These are phyloP conservation scores for Drosophila pachea DNA, from an alignment of 1,140 invertebrate species.

Conservation along the genomic window DNA sequence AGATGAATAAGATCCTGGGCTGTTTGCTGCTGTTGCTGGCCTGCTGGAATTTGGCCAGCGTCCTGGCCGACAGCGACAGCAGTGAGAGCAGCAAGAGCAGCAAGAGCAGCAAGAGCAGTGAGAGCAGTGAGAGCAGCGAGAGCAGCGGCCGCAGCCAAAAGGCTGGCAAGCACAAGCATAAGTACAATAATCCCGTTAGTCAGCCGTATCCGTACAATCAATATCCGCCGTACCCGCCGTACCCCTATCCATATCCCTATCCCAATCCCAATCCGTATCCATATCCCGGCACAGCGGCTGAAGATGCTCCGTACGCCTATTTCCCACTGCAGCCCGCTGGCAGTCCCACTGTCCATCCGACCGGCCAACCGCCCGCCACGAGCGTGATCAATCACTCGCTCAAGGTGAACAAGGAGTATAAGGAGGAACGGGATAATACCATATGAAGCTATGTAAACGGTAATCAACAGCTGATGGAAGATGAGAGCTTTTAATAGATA, in stretches of 20 bases:
- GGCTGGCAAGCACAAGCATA: conserved; percentile 31
- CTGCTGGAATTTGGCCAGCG: conserved; percentile 3
- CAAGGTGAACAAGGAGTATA: conserved; percentile 61
- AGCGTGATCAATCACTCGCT: conserved; percentile 63
- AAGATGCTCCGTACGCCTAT: conserved; percentile 7
- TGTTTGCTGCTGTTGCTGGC: conserved; percentile 28
- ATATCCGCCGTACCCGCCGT: conserved; percentile 13
- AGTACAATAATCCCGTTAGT: conserved; percentile 56
- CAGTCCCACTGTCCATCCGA: conserved; percentile 1
- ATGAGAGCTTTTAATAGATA: too few relatives aligned
- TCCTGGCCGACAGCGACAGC: conserved; percentile 37
- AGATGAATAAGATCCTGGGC: conserved; percentile 34
- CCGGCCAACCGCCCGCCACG: conserved; percentile 4
- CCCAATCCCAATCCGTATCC: conserved; percentile 6
- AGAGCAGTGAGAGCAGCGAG: conserved; percentile 25
- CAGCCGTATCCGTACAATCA: conserved; percentile 25
- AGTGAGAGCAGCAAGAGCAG: conserved; percentile 23
- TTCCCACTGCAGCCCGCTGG: conserved; percentile 12
- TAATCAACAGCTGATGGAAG: too few relatives aligned
- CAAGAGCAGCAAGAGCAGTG: conserved; percentile 20
- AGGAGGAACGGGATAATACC: conserved; percentile 37
- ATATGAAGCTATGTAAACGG: conserved; percentile 8
- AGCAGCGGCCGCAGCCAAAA: conserved; percentile 18
- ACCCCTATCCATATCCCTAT: conserved; percentile 24
- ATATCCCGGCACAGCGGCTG: conserved; percentile 3